A percentile compares a stretch with the other conserved stretches of the same genome.
Evolutionary conservation across 2,797 vertebrate genomes (phyloP).

Genomic region (Sebastes steindachneri): DNA sequence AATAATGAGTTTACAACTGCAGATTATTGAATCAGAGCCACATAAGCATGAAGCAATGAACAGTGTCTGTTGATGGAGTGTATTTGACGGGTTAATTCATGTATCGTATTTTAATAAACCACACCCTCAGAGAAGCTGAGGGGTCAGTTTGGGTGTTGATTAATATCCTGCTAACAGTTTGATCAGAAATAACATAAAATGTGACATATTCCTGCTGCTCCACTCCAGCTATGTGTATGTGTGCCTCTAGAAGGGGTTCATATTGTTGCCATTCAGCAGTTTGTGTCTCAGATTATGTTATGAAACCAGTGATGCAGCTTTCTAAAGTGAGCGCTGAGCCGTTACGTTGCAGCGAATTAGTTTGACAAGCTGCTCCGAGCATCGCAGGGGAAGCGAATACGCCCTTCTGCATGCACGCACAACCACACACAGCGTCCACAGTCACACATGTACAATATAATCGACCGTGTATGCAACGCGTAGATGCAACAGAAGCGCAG

Average conservation of each 20-base stretch:
- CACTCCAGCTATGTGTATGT: neutral
- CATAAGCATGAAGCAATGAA: neutral
- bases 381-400: neutral
- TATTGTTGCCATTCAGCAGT: neutral
- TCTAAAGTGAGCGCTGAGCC: neutral
- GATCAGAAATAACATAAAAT: neutral
- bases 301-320: slow-evolving; percentile 10
- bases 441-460: neutral
- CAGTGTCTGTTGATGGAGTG: neutral
- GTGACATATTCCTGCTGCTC: neutral
- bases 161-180: neutral
- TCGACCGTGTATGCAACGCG: neutral
- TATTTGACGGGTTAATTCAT: slow-evolving; percentile 32
- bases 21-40: neutral
- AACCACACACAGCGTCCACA: neutral
- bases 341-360: slow-evolving; percentile 2
- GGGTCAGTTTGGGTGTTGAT: neutral
- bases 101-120: slow-evolving; percentile 16
- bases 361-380: slow-evolving; percentile 3
- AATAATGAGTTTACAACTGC: neutral
- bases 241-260: neutral
- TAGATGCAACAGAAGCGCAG: neutral
- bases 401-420: neutral
- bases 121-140: neutral
- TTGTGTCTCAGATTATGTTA: neutral